A percentile compares a stretch with the other conserved stretches of the same genome.
Evolutionary conservation across 2,888 invertebrate species (phyloP).

Genomic region (Aphodius granarius): DNA sequence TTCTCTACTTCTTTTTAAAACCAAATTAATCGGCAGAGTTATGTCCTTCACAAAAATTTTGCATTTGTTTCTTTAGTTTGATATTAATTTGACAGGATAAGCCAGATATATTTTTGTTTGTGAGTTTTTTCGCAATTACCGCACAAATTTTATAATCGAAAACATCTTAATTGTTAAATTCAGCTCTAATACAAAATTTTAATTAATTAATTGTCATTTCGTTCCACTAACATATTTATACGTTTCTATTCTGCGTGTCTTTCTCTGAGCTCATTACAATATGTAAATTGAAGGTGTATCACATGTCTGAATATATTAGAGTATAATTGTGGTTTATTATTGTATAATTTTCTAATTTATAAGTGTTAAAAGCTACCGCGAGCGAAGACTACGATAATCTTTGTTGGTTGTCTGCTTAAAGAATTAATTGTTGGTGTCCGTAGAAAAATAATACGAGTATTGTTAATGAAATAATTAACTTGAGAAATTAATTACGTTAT

Average conservation of each 20-base stretch:
- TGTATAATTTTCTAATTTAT: not conserved
- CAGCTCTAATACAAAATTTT: not conserved
- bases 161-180: not conserved
- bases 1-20: no score
- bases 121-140: no score
- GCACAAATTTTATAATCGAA: not conserved
- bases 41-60: no score
- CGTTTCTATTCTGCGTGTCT: not conserved
- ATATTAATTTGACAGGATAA: no score
- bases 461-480: not conserved
- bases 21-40: no score
- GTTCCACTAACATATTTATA: not conserved
- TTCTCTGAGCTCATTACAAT: not conserved
- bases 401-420: not conserved
- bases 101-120: no score
- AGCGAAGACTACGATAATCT: not conserved
- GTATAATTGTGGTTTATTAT: not conserved
- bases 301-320: not conserved
- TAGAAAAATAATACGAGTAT: not conserved
- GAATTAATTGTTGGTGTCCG: not conserved
- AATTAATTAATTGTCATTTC: not conserved
- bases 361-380: not conserved
- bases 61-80: no score
- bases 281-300: not conserved
- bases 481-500: not conserved